A percentile compares a stretch with the other conserved stretches of the same genome.
phyloP scores from a whole-genome alignment of 2,797 vertebrate species.

The Enteromius viviparus region DNA sequence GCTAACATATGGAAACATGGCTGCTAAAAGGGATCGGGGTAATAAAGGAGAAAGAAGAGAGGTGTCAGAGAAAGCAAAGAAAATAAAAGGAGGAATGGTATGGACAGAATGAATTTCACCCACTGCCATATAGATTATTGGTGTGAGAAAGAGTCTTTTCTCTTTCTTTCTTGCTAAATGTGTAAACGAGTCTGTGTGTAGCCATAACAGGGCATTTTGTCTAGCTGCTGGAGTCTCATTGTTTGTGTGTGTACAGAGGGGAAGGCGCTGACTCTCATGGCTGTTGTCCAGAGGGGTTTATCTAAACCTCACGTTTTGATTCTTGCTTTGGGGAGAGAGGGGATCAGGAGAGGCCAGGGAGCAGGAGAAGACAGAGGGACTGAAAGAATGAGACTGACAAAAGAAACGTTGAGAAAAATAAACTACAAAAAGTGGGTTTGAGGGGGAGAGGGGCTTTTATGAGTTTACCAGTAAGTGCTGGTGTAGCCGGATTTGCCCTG shows the following conservation, averaged over 20 bases:
- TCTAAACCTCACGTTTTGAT: conserved; percentile 41
- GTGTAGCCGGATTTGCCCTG: conserved; percentile 16
- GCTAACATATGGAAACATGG: conserved; percentile 26
- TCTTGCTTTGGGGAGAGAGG: conserved; percentile 35
- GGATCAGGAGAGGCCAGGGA: conserved; percentile 43
- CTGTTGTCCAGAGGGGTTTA: conserved; percentile 32
- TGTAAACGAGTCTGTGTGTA: conserved; percentile 17
- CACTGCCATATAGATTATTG: conserved; percentile 46
- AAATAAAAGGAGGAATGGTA: conserved; percentile 21
- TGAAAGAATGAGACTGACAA: conserved; percentile 46
- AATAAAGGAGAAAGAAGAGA: conserved; percentile 31
- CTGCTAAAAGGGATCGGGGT: conserved; percentile 17
- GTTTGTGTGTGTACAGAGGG: conserved; percentile 30
- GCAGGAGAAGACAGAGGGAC: conserved; percentile 26
- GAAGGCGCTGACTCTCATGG: conserved; percentile 33
- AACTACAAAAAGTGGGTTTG: conserved; percentile 17
- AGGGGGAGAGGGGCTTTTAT: conserved; percentile 25
- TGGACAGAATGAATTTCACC: conserved; percentile 47
- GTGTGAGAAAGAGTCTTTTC: conserved; percentile 27
- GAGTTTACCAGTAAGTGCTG: conserved; percentile 26
- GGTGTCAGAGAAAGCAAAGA: conserved; percentile 31
- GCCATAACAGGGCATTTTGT: conserved; percentile 25
- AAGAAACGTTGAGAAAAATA: conserved; percentile 37
- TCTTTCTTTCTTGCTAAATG: conserved; percentile 11
- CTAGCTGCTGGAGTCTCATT: conserved; percentile 41